Percentiles rank a stretch among this genome's conserved stretches.
These are phyloP conservation scores for Actinostola sp. DNA, from an alignment of 92 coral and sea anemone genomes.

Conservation along the genomic window DNA sequence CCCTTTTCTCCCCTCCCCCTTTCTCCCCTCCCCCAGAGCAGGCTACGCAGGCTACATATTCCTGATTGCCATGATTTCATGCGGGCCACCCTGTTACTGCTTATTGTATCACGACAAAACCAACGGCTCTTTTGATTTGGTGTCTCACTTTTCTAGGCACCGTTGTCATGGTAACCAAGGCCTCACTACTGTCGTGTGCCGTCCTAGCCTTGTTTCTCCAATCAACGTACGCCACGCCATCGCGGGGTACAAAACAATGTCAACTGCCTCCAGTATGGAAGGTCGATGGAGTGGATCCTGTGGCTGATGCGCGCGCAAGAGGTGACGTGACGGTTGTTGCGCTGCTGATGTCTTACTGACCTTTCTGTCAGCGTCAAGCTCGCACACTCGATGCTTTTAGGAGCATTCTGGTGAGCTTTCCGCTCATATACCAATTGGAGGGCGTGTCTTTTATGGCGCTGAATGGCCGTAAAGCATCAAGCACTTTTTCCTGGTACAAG, in stretches of 20 bases:
- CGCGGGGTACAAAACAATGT: slow-evolving; percentile 40
- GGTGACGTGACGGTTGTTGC: slow-evolving; percentile 72
- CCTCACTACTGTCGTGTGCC: slow-evolving; percentile 35
- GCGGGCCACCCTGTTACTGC: too few relatives aligned
- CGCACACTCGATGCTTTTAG: slow-evolving; percentile 33
- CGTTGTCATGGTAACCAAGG: slow-evolving; percentile 33
- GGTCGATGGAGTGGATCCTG: slow-evolving; percentile 59
- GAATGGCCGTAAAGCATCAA: slow-evolving; percentile 47
- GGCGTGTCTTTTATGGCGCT: slow-evolving; percentile 68
- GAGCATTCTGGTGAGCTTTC: background rate
- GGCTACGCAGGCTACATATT: too few relatives aligned
- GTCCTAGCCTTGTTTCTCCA: slow-evolving; percentile 29
- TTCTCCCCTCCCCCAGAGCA: too few relatives aligned
- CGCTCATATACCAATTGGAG: background rate
- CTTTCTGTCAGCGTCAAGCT: slow-evolving; percentile 80
- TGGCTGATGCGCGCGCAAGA: slow-evolving; percentile 68
- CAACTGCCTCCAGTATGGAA: slow-evolving; percentile 76
- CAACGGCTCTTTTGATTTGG: too few relatives aligned
- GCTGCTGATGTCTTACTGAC: slow-evolving; percentile 73
- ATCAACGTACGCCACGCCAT: slow-evolving; percentile 20
- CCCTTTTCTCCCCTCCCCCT: too few relatives aligned
- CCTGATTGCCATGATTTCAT: too few relatives aligned
- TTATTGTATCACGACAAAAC: too few relatives aligned
- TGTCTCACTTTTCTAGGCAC: background rate
- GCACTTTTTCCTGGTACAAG: slow-evolving; percentile 29